Base-by-base conservation (phyloP, 2,113 vertebrate species). In the Plectropomus leopardus region DNA sequence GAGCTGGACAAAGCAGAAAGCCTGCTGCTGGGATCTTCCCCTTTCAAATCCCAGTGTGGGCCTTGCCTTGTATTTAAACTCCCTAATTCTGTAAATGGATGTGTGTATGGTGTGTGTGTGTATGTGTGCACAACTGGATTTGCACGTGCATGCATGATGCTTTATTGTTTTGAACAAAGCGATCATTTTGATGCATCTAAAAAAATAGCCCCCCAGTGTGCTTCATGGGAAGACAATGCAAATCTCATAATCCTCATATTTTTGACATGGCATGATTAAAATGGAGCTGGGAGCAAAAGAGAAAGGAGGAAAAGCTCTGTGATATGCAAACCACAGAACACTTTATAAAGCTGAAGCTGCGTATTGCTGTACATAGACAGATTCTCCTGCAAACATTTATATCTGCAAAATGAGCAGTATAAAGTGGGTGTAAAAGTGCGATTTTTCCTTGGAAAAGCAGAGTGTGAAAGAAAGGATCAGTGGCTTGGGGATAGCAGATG, bases 191-290 rank as follows among this genome's bases (percentile, higher is more conserved):
- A 54, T 51, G 75, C 75, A 48, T 86, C 60, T 59, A 57, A 50
- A 78, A n/a, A 87, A 80, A 45, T 21, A 78, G 51, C 60, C 57
- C n/a, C 53, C 24, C 51, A 34, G 54, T 86, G 55, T 72, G 71
- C 67, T 87, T 91, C 86, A 83, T 66, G 75, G 78, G 82, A 68
- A 88, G 91, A 92, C 86, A 92, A 92, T 91, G 34, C 76, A 89
- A 90, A 93, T 89, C 88, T 91, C 45, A 82, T 92, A 92, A 93
- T 92, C 92, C 87, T 86, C 71, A 70, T 86, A 89, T 90, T 93
- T 92, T 79, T 82, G 63, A 78, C 87, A 87, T 23, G 68, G 60
- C 51, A 50, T 88, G 82, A 93, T 93, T 92, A 88, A 92, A 92
- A 84, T 73, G 58, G 28, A 79, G 66, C 76, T 70, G 3, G 17